phyloP scores from a whole-genome alignment of 2,113 vertebrate genomes.

The Burhinus bistriatus region DNA sequence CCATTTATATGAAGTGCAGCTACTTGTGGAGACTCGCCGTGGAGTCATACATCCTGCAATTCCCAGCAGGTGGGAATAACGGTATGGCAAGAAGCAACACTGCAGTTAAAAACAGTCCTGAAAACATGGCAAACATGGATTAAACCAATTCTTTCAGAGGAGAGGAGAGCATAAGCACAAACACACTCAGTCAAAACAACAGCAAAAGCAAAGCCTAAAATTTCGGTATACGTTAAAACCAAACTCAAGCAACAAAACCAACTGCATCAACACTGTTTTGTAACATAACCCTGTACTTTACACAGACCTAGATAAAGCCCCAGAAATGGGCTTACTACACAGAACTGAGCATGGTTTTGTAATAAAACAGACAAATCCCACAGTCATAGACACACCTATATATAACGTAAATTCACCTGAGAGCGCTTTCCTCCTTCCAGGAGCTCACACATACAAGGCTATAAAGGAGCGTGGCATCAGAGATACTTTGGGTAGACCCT shows the following conservation, averaged over 20 bases:
- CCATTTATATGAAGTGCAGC: not conserved
- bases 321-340: not conserved
- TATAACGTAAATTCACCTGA: accelerated
- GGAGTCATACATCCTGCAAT: not conserved
- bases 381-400: not conserved
- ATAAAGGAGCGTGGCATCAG: accelerated
- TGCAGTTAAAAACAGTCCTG: not conserved
- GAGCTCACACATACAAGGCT: accelerated
- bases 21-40: not conserved
- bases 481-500: not conserved
- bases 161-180: not conserved
- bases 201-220: not conserved
- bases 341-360: not conserved
- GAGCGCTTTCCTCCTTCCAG: not conserved
- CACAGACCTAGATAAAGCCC: not conserved
- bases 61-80: not conserved
- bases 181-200: not conserved
- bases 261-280: not conserved
- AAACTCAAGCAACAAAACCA: not conserved
- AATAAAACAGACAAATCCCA: not conserved
- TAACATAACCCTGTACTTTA: not conserved
- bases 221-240: not conserved
- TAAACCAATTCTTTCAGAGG: not conserved
- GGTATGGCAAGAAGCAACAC: not conserved
- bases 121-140: not conserved